Evolutionary conservation across 2,888 invertebrate genomes (phyloP).

Genomic region (Leptinotarsa peninsularis): DNA sequence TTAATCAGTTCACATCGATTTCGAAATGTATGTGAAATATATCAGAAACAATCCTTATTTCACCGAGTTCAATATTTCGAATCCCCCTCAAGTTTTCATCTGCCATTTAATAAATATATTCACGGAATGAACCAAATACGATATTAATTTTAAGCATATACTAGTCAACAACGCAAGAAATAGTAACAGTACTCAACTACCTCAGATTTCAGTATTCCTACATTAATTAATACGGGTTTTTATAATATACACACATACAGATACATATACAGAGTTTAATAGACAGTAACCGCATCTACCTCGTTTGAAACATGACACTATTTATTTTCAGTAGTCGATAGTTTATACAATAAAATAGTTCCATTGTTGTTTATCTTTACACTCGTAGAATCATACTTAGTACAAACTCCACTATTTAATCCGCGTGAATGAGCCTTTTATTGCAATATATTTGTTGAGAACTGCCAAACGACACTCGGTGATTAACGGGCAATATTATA

Average conservation of each 20-base stretch:
- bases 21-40: no score
- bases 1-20: no score
- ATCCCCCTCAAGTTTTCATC: no score
- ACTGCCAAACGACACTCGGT: constrained; percentile 13
- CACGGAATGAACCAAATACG: constrained; percentile 52
- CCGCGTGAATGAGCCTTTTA: constrained; percentile 21
- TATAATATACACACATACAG: constrained; percentile 38
- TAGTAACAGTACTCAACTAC: constrained; percentile 52
- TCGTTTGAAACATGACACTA: constrained; percentile 54
- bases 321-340: constrained; percentile 49
- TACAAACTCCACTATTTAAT: constrained; percentile 37
- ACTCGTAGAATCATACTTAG: constrained; percentile 42
- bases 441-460: constrained; percentile 33
- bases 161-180: constrained; percentile 58
- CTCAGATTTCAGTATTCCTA: constrained; percentile 60
- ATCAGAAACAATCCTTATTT: no score
- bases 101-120: no score
- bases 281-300: constrained; percentile 45
- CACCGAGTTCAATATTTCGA: no score
- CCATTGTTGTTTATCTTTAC: constrained; percentile 43
- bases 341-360: constrained; percentile 47
- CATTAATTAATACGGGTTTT: constrained; percentile 45
- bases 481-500: neutral
- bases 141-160: constrained; percentile 59
- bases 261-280: constrained; percentile 28